These are phyloP conservation scores for Neodiprion virginianus DNA, from an alignment of 1,140 invertebrate species.

Conservation along the genomic window DNA sequence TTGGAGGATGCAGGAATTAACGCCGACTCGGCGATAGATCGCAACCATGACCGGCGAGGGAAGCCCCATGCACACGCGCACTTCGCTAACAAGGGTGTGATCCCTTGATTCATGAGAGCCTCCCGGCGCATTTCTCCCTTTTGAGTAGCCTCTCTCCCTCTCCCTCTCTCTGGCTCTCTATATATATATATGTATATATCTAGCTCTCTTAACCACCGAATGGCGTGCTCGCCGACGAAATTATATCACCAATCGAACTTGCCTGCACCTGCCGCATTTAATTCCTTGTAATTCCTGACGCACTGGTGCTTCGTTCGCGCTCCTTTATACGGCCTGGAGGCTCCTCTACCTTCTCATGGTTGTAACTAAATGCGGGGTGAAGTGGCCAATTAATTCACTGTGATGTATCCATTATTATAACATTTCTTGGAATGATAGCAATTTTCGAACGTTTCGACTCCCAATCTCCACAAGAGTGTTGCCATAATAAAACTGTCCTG, in stretches of 20 bases:
- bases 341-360: no score
- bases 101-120: constrained; percentile 5
- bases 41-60: neutral
- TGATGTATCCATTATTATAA: no score
- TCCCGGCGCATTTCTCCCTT: neutral
- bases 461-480: no score
- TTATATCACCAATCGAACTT: neutral
- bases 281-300: neutral
- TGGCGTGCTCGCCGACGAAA: neutral
- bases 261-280: neutral
- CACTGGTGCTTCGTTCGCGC: neutral
- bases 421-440: no score
- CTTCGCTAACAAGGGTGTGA: constrained; percentile 6
- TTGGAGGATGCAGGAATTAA: no score
- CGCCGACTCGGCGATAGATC: no score
- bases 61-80: neutral
- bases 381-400: no score
- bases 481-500: no score
- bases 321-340: no score
- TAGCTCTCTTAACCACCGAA: neutral
- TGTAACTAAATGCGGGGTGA: no score
- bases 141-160: neutral
- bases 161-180: neutral
- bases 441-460: no score
- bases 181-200: no score